Percentiles rank a stretch among this genome's conserved stretches.
These are phyloP conservation scores for Heterochromis multidens DNA, from an alignment of 2,113 vertebrate genomes.

Conservation along the genomic window DNA sequence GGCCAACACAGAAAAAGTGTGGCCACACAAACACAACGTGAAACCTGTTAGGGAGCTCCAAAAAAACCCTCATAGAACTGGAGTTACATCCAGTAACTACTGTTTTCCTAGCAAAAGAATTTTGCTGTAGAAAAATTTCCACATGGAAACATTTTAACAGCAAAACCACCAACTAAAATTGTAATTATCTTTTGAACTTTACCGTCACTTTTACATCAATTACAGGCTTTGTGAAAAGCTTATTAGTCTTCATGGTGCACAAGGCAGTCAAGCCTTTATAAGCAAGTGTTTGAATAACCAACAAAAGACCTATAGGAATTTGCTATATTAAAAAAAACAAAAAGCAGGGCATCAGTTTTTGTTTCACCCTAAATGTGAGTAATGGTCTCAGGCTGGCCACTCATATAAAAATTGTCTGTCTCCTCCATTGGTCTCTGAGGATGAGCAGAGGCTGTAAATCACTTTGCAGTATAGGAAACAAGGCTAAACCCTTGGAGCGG, in stretches of 20 bases:
- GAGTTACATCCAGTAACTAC: background rate
- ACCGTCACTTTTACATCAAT: background rate
- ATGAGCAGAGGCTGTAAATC: background rate
- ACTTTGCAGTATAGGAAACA: background rate
- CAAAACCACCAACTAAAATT: background rate
- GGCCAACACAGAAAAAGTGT: background rate
- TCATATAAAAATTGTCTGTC: background rate
- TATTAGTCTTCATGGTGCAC: background rate
- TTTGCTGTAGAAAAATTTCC: background rate
- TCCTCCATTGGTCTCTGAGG: background rate
- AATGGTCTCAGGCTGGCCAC: background rate
- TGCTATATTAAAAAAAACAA: background rate
- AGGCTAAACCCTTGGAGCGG: background rate
- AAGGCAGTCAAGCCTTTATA: background rate
- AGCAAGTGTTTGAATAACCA: background rate
- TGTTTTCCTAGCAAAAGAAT: background rate
- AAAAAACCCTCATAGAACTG: background rate
- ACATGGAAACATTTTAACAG: background rate
- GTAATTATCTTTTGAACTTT: background rate
- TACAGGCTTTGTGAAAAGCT: background rate
- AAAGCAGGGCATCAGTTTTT: background rate
- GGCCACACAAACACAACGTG: background rate
- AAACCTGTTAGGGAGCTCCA: background rate
- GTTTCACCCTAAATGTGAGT: background rate
- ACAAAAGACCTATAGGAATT: fast-evolving